Percentiles rank a stretch among this genome's conserved stretches.
Conservation (phyloP, 2,113 vertebrate genomes). For the Brienomyrus longianalis region DNA sequence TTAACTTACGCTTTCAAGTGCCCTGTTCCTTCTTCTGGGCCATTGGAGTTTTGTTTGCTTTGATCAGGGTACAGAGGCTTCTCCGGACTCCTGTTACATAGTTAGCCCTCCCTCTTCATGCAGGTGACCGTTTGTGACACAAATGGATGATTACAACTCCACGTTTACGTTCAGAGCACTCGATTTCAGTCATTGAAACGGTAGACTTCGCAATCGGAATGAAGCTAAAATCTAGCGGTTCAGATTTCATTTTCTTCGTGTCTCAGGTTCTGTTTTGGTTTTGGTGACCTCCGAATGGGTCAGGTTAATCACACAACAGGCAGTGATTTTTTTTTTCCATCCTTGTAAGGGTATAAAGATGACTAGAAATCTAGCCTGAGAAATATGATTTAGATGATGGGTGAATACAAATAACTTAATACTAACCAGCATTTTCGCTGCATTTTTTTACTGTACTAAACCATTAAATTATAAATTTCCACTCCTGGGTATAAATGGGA, state of each 20-base stretch:
- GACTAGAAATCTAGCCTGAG: neutral
- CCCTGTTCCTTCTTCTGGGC: neutral
- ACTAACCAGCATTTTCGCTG: neutral
- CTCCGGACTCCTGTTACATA: no score
- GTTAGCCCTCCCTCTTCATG: neutral
- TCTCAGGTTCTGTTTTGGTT: neutral
- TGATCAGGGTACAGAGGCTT: no score
- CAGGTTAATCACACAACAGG: neutral
- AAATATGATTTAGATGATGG: neutral
- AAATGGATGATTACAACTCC: neutral
- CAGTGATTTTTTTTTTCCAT: neutral
- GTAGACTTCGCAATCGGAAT: neutral
- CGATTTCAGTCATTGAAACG: neutral
- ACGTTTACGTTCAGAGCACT: neutral
- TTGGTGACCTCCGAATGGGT: neutral
- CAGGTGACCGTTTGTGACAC: neutral
- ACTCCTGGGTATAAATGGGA: neutral
- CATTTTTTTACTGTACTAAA: neutral
- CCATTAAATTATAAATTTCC: neutral
- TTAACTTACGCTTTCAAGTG: neutral
- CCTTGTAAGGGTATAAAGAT: neutral
- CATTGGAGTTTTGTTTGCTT: neutral
- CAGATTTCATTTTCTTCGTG: neutral
- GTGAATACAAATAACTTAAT: neutral
- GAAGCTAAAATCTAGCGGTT: neutral